These are phyloP conservation scores for Drymonia ruficornis DNA, from an alignment of 2,888 invertebrate genomes.

Conservation along the genomic window DNA sequence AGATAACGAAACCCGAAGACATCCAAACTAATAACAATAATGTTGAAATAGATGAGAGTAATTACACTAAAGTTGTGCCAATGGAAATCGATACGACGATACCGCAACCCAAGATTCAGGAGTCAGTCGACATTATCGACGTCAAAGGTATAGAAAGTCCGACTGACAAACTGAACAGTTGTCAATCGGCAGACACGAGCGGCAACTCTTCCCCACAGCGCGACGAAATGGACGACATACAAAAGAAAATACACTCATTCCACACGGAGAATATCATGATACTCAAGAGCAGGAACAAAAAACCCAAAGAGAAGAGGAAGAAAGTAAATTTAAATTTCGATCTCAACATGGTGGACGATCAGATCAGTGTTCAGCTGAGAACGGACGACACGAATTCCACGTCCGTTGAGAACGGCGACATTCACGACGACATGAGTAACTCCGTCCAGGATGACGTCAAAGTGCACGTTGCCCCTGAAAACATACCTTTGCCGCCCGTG, in stretches of 20 bases:
- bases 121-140: slow-evolving; percentile 58
- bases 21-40: slow-evolving; percentile 70
- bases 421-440: slow-evolving; percentile 61
- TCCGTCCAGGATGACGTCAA: slow-evolving; percentile 58
- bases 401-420: slow-evolving; percentile 67
- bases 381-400: slow-evolving; percentile 59
- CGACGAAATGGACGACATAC: slow-evolving; percentile 86
- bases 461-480: slow-evolving; percentile 67
- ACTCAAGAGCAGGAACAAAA: slow-evolving; percentile 85
- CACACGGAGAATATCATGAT: slow-evolving; percentile 87
- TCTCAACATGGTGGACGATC: slow-evolving; percentile 81
- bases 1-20: slow-evolving; percentile 60
- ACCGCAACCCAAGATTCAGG: slow-evolving; percentile 68
- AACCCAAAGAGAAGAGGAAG: slow-evolving; percentile 82
- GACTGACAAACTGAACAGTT: slow-evolving; percentile 66
- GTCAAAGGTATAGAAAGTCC: slow-evolving; percentile 66
- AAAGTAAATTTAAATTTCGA: slow-evolving; percentile 83
- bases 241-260: slow-evolving; percentile 86
- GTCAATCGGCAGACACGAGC: slow-evolving; percentile 77
- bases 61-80: slow-evolving; percentile 71
- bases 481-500: slow-evolving; percentile 71
- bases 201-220: slow-evolving; percentile 79
- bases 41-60: slow-evolving; percentile 64
- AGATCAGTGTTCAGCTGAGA: slow-evolving; percentile 77
- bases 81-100: slow-evolving; percentile 79